phyloP scores from a whole-genome alignment of 1,140 invertebrate genomes.

The Musca vetustissima region DNA sequence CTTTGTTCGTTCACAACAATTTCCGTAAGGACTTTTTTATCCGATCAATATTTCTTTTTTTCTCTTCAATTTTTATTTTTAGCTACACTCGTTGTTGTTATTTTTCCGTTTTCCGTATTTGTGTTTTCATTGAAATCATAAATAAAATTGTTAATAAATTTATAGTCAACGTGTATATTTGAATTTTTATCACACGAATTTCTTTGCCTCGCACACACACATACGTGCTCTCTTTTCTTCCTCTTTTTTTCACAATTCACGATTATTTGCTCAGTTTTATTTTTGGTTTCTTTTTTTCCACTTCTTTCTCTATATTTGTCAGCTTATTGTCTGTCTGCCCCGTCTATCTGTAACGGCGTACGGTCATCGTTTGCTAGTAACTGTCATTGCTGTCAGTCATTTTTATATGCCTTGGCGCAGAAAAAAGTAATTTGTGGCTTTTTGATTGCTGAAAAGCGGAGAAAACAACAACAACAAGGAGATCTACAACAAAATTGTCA shows the following conservation, averaged over 20 bases:
- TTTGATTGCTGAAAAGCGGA: constrained; percentile 14
- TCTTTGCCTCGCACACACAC: neutral
- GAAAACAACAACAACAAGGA: too few relatives aligned
- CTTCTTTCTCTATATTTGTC: neutral
- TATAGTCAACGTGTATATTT: neutral
- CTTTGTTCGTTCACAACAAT: too few relatives aligned
- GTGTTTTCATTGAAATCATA: constrained; percentile 5
- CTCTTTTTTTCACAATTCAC: neutral
- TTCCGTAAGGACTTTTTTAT: too few relatives aligned
- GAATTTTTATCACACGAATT: too few relatives aligned
- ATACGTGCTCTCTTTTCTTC: neutral
- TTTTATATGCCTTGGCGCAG: neutral
- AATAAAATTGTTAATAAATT: constrained; percentile 13
- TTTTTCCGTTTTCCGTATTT: neutral
- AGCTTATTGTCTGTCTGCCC: neutral
- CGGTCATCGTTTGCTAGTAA: too few relatives aligned
- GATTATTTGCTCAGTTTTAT: neutral
- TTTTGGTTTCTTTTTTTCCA: constrained; percentile 9
- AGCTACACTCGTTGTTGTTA: neutral
- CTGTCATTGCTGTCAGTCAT: constrained; percentile 14
- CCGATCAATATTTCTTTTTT: too few relatives aligned
- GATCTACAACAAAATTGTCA: neutral
- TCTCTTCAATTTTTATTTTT: neutral
- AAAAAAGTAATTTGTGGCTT: constrained; percentile 19
- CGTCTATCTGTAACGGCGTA: too few relatives aligned